A percentile compares a stretch with the other conserved stretches of the same genome.
These are phyloP conservation scores for Globodera ellingtonae DNA, from an alignment of 1,140 invertebrate genomes.

Conservation along the genomic window DNA sequence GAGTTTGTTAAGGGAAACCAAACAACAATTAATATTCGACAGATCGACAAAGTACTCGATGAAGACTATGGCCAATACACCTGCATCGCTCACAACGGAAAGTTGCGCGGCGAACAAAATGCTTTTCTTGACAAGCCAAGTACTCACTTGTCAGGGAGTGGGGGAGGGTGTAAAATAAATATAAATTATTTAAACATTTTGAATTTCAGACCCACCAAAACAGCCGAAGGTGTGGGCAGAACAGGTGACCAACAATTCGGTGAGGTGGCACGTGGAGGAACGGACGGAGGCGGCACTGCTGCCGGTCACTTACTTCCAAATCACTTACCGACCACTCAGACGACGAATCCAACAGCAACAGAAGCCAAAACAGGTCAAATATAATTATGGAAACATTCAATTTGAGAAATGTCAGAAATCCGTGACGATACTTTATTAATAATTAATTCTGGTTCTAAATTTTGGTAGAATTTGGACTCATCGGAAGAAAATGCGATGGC, in stretches of 20 bases:
- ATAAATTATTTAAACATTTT: conserved; percentile 23
- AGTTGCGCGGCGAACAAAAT: conserved; percentile 32
- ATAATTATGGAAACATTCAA: background rate
- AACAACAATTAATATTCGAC: background rate
- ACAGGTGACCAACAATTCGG: conserved; percentile 35
- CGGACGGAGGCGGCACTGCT: conserved; percentile 29
- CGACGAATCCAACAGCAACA: conserved; percentile 9
- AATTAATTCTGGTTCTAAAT: background rate
- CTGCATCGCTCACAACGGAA: conserved; percentile 41
- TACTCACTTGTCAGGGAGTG: background rate
- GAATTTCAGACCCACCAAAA: conserved; percentile 32
- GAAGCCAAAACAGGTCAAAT: conserved; percentile 6
- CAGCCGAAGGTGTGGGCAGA: conserved; percentile 25
- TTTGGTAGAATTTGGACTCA: background rate
- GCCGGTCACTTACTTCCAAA: conserved; percentile 39
- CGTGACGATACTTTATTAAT: background rate
- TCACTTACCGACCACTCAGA: conserved; percentile 25
- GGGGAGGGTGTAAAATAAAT: background rate
- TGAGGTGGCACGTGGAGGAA: conserved; percentile 34
- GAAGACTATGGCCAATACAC: conserved; percentile 43
- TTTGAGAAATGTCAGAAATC: background rate
- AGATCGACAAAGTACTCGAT: conserved; percentile 38
- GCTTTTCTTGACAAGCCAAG: conserved; percentile 31
- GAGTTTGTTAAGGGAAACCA: background rate
- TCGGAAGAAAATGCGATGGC: background rate